A percentile compares a stretch with the other conserved stretches of the same genome.
Conservation (phyloP, 2,888 invertebrate genomes). For the Acanthacorydalis orientalis region DNA sequence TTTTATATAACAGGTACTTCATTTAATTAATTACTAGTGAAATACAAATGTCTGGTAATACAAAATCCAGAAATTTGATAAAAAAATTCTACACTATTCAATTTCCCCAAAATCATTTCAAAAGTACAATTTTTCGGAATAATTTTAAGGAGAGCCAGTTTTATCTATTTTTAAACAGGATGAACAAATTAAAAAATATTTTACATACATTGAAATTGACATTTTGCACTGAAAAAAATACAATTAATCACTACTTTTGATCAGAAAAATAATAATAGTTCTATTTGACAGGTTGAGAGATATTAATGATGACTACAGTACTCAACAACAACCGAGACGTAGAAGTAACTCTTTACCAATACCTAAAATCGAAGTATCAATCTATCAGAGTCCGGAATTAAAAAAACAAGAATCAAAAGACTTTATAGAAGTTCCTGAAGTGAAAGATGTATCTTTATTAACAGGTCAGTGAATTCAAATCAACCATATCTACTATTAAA, state of each 20-base stretch:
- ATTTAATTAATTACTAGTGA: slow-evolving; percentile 6
- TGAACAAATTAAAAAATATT: slow-evolving; percentile 5
- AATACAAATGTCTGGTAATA: too few species aligned
- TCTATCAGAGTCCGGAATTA: slow-evolving; percentile 61
- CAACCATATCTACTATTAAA: slow-evolving; percentile 17
- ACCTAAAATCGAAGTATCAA: slow-evolving; percentile 79
- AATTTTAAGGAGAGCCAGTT: too few species aligned
- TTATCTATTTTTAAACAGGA: not conserved
- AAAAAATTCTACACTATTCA: too few species aligned
- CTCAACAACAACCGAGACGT: slow-evolving; percentile 63
- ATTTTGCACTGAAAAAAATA: too few species aligned
- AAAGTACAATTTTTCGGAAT: too few species aligned
- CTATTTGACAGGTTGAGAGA: slow-evolving; percentile 57
- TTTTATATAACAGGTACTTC: slow-evolving; percentile 65
- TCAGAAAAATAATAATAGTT: too few species aligned
- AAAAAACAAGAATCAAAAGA: slow-evolving; percentile 54
- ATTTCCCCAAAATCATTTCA: too few species aligned
- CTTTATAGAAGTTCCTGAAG: slow-evolving; percentile 62
- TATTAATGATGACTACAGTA: slow-evolving; percentile 68
- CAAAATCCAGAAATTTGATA: too few species aligned
- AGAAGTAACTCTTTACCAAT: slow-evolving; percentile 87
- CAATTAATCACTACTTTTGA: too few species aligned
- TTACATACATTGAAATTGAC: too few species aligned
- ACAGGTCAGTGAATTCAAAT: slow-evolving; percentile 29
- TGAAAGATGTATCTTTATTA: slow-evolving; percentile 45